Percentiles rank a stretch among this genome's conserved stretches.
Conservation (phyloP, 2,797 vertebrate genomes). For the Huso huso region DNA sequence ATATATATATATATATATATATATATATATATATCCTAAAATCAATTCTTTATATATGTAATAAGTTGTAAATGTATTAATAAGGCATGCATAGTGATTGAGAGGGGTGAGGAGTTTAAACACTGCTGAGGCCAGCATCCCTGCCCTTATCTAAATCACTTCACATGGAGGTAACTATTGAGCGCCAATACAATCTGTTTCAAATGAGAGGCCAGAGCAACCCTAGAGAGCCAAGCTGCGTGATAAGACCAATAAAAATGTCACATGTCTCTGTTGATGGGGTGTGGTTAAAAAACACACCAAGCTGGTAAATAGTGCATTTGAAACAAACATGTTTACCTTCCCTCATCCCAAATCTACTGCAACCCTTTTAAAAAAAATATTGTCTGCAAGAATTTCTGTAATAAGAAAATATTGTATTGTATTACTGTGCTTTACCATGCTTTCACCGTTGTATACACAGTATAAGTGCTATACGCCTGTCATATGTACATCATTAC, state of each 20-base stretch:
- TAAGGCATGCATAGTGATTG: no score
- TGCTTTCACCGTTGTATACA: no score
- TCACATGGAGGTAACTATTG: neutral
- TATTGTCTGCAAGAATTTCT: neutral
- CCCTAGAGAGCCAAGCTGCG: neutral
- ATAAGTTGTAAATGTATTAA: no score
- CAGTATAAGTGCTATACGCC: no score
- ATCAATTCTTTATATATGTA: no score
- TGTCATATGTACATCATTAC: no score
- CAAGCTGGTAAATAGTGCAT: neutral
- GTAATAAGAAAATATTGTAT: no score
- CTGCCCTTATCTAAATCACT: neutral
- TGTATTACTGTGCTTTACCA: neutral
- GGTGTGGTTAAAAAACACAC: neutral
- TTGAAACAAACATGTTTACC: constrained; percentile 5
- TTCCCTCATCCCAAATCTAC: neutral
- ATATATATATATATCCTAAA: no score
- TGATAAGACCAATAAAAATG: neutral
- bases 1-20: no score
- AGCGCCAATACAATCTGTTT: neutral
- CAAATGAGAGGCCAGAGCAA: neutral
- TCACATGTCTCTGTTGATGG: neutral
- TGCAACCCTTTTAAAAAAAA: neutral
- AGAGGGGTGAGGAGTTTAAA: no score
- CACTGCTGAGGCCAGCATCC: no score